phyloP scores from a whole-genome alignment of 2,888 invertebrate genomes.

The Conistra vaccinii region DNA sequence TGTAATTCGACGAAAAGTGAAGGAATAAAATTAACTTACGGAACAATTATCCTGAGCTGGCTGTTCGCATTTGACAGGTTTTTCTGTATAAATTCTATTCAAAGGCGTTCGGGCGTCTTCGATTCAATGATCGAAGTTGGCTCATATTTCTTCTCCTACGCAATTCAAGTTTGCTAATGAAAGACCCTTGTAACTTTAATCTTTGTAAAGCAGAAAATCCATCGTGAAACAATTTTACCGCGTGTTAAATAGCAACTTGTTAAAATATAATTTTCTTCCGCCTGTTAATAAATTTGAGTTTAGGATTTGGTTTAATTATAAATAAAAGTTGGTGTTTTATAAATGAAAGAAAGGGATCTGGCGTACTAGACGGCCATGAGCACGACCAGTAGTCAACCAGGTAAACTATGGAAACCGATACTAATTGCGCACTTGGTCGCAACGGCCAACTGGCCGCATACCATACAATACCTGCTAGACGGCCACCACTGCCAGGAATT shows the following conservation, averaged over 20 bases:
- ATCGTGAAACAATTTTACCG: conserved; percentile 77
- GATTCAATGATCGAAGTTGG: conserved; percentile 83
- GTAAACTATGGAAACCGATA: no score
- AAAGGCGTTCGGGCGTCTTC: conserved; percentile 74
- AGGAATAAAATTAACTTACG: conserved; percentile 57
- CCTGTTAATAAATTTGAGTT: conserved; percentile 44
- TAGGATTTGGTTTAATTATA: conserved; percentile 37
- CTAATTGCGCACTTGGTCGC: no score
- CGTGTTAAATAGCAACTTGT: conserved; percentile 56
- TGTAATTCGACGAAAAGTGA: conserved; percentile 37
- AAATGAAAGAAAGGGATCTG: not conserved
- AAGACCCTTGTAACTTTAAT: conserved; percentile 83
- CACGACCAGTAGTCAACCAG: no score
- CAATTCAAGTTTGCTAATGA: conserved; percentile 85
- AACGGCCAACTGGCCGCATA: no score
- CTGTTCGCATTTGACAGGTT: conserved; percentile 59
- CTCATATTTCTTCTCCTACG: conserved; percentile 84
- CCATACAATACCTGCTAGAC: no score
- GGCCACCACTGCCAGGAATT: no score
- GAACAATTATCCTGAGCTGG: conserved; percentile 52
- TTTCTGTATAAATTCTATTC: conserved; percentile 73
- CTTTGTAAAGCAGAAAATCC: conserved; percentile 81
- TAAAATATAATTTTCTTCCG: conserved; percentile 43
- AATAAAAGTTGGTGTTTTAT: conserved; percentile 15
- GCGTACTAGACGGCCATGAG: no score